These are phyloP conservation scores for Pollimyrus isidori DNA, from an alignment of 2,113 vertebrate genomes.

Conservation along the genomic window DNA sequence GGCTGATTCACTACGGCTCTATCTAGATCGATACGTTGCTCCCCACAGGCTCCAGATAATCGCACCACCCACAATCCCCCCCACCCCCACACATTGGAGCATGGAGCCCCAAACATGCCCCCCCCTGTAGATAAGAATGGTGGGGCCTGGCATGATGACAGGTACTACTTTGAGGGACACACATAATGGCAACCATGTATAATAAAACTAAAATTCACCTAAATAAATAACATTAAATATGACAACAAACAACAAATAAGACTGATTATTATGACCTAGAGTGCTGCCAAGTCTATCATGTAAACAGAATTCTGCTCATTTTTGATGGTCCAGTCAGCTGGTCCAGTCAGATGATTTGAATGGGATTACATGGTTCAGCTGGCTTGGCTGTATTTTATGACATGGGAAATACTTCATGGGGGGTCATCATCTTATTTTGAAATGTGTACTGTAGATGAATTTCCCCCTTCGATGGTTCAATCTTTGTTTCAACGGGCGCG, in stretches of 20 bases:
- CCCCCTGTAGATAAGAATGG: background rate
- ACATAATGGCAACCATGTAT: background rate
- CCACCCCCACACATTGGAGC: background rate
- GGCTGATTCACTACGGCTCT: background rate
- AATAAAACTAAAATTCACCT: background rate
- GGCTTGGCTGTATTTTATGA: background rate
- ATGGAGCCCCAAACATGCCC: background rate
- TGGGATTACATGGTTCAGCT: background rate
- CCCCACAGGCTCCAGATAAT: slow-evolving; percentile 15
- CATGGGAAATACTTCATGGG: background rate
- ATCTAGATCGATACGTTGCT: slow-evolving; percentile 11
- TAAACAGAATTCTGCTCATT: background rate
- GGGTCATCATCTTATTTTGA: background rate
- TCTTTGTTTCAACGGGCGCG: background rate
- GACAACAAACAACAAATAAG: background rate
- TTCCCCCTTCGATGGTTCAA: background rate
- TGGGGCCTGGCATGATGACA: background rate
- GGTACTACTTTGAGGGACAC: background rate
- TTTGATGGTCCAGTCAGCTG: background rate
- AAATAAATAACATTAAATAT: background rate
- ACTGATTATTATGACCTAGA: background rate
- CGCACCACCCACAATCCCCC: slow-evolving; percentile 1
- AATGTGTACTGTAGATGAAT: background rate
- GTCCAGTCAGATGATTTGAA: background rate
- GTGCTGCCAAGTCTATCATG: background rate